Evolutionary conservation across 2,888 invertebrate species (phyloP), one percentile per base, ranked within the genome.

Genomic region (Thera obeliscata): DNA sequence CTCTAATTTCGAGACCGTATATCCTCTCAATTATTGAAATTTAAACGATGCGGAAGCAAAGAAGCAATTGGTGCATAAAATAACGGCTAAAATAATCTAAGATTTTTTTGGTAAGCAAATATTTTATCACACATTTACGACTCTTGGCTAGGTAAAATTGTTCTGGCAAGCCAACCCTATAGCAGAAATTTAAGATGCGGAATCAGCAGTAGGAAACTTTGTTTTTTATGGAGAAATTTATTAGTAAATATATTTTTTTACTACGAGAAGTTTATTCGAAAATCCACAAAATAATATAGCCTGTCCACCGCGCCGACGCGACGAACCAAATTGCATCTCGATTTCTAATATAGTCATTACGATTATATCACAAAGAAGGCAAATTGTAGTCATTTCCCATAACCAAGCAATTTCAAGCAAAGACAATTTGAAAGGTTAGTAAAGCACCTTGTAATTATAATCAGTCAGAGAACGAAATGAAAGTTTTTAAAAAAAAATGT

Each of bases 401-500:
- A 72, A 64, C 66, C 41, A 66, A 64, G 63, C 69, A 67, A 73
- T 70, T 67, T 55, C 61, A 56, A 65, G 50, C 54, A 43, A 52
- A 52, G 58, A 56, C 49, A 41, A 69, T 74, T 72, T 52, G 69
- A 66, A 63, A 71, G 73, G 67, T 70, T 65, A 71, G 70, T 78
- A 75, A 77, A 78, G 72, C 74, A 78, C 74, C 72, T 77, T 76
- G 75, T 74, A 80, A 81, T 79, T 79, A 78, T 76, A 72, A 70
- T 73, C 72, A 71, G 70, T 60, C 67, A 72, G 76, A 70, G 61
- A 69, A 75, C 74, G 70, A 81, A 83, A 81, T 77, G 87, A 88
- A 88, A 89, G 87, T 87, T 86, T 79, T 52, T 81, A 85, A 87
- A 89, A 88, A 22, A 89, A 90, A 89, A 87, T 86, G 81, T 78